Conservation (phyloP, 2,113 vertebrate genomes). For the Osmerus eperlanus region DNA sequence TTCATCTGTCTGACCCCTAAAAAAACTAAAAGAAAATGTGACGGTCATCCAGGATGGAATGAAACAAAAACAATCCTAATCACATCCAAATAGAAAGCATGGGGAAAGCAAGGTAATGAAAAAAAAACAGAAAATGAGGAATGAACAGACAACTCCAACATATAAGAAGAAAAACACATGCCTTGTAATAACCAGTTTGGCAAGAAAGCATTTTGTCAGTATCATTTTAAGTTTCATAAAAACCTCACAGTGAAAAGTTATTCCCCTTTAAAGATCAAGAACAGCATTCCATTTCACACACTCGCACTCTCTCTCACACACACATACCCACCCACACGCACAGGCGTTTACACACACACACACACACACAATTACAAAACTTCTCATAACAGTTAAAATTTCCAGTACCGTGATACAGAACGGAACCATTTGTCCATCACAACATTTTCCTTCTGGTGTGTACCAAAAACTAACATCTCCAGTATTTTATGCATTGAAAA, state of each 20-base stretch:
- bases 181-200: conserved; percentile 66
- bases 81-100: conserved; percentile 53
- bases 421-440: conserved; percentile 45
- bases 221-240: conserved; percentile 59
- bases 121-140: conserved; percentile 49
- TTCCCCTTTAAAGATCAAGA: conserved; percentile 62
- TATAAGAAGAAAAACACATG: conserved; percentile 59
- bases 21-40: conserved; percentile 19
- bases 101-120: conserved; percentile 35
- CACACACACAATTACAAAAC: conserved; percentile 43
- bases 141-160: conserved; percentile 53
- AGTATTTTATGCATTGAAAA: conserved; percentile 34
- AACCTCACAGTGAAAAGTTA: conserved; percentile 75
- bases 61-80: conserved; percentile 48
- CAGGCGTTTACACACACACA: conserved; percentile 17
- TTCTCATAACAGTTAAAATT: conserved; percentile 42
- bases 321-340: conserved; percentile 6
- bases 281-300: conserved; percentile 54
- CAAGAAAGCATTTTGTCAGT: conserved; percentile 64
- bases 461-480: conserved; percentile 50
- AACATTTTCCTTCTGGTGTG: conserved; percentile 39
- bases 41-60: conserved; percentile 49
- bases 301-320: conserved; percentile 17
- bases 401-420: conserved; percentile 43
- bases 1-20: conserved; percentile 36